Evolutionary conservation across 2,113 vertebrate species (phyloP).

Genomic region (Cinclus mexicanus): DNA sequence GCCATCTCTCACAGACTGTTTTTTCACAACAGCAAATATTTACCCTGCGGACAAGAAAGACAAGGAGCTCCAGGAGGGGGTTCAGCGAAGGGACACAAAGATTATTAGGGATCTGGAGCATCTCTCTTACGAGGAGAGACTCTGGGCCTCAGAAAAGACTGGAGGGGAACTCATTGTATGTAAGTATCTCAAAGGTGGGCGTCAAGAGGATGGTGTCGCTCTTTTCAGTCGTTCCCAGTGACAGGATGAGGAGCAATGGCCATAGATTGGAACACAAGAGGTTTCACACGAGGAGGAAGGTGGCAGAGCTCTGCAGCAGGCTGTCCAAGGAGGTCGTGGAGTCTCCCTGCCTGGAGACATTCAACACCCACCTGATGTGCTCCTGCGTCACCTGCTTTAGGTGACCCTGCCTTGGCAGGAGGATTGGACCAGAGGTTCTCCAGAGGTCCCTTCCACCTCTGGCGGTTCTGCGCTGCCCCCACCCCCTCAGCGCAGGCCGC

Average conservation of each 20-base stretch:
- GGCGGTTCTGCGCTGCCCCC: no score
- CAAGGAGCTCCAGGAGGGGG: neutral
- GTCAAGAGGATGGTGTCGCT: neutral
- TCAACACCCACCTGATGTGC: neutral
- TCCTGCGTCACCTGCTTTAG: neutral
- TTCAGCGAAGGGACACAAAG: neutral
- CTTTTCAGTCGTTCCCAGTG: neutral
- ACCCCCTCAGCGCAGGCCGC: no score
- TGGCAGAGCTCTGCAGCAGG: neutral
- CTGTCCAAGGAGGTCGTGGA: no score
- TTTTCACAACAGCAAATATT: neutral
- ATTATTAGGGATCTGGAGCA: neutral
- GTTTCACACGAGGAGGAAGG: neutral
- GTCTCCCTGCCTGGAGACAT: neutral
- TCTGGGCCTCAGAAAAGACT: neutral
- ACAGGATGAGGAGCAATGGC: neutral
- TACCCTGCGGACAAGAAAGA: neutral
- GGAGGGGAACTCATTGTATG: neutral
- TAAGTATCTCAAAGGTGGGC: neutral
- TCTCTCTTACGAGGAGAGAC: neutral
- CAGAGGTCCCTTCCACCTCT: neutral
- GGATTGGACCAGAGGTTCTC: neutral
- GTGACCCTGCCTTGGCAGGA: neutral
- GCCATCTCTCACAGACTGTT: neutral
- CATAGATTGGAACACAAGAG: neutral